A percentile compares a stretch with the other conserved stretches of the same genome.
Evolutionary conservation across 1,140 invertebrate genomes (phyloP).

Genomic region (Drosophila leontia): DNA sequence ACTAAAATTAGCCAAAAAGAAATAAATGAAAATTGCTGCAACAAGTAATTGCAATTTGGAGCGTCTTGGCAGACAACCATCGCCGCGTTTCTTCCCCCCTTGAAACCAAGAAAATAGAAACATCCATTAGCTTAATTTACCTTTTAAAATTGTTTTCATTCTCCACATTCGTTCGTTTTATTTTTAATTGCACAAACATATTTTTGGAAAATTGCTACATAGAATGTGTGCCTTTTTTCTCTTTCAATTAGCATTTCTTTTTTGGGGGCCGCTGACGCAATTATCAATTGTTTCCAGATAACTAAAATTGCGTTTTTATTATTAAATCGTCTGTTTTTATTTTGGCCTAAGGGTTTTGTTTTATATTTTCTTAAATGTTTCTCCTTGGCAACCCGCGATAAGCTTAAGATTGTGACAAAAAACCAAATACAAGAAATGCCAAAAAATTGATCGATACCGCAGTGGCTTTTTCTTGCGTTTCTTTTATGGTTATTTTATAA

Average conservation of each 20-base stretch:
- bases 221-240: constrained; percentile 10
- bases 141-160: constrained; percentile 73
- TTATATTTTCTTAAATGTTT: constrained; percentile 1
- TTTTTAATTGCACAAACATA: constrained; percentile 45
- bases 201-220: constrained; percentile 45
- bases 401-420: constrained; percentile 10
- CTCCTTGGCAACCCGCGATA: constrained; percentile 33
- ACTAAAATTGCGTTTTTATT: constrained; percentile 22
- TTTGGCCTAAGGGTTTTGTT: constrained; percentile 1
- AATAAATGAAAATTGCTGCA: constrained; percentile 44
- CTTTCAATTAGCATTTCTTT: constrained; percentile 39
- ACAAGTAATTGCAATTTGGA: constrained; percentile 73
- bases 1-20: constrained; percentile 53
- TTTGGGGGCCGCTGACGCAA: constrained; percentile 59
- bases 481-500: constrained; percentile 4
- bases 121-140: constrained; percentile 72
- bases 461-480: not conserved
- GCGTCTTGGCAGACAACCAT: constrained; percentile 30
- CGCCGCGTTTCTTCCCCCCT: not conserved
- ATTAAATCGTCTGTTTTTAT: constrained; percentile 21
- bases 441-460: constrained; percentile 25
- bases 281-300: constrained; percentile 67
- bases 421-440: constrained; percentile 3
- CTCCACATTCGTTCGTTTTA: constrained; percentile 36
- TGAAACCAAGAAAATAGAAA: constrained; percentile 3